A percentile compares a stretch with the other conserved stretches of the same genome.
Conservation (phyloP, 2,797 vertebrate species). For the Falco novaeseelandiae region DNA sequence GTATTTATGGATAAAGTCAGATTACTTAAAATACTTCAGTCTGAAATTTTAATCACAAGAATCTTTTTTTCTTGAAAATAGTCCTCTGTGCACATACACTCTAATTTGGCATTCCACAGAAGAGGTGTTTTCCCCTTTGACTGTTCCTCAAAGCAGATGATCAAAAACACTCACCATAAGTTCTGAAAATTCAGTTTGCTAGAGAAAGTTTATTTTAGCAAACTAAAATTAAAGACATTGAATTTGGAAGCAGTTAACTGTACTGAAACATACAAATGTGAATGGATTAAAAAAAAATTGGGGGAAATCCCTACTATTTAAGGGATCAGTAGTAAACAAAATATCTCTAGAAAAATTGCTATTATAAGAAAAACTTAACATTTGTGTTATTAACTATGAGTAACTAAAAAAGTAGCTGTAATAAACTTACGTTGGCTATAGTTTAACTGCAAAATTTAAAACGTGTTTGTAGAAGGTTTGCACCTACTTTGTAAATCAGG, state of each 20-base stretch:
- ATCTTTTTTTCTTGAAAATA: background rate
- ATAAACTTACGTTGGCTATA: background rate
- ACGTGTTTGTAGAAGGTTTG: background rate
- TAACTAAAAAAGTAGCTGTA: background rate
- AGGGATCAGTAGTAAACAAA: background rate
- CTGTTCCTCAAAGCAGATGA: background rate
- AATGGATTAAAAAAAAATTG: background rate
- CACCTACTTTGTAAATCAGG: background rate
- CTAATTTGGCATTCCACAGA: background rate
- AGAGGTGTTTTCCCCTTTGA: background rate
- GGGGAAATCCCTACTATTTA: accelerated
- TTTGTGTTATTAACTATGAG: background rate
- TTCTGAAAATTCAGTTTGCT: background rate
- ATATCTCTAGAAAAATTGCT: background rate
- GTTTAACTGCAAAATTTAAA: background rate
- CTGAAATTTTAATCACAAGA: background rate
- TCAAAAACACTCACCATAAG: accelerated
- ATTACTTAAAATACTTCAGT: background rate
- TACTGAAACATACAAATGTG: background rate
- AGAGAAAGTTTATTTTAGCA: background rate
- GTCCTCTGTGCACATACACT: background rate
- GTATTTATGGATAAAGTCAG: background rate
- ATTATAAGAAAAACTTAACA: background rate
- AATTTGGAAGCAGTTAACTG: background rate
- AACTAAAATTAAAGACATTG: background rate